Evolutionary conservation across 2,888 invertebrate species (phyloP).

Genomic region (Pristionchus japonicus): DNA sequence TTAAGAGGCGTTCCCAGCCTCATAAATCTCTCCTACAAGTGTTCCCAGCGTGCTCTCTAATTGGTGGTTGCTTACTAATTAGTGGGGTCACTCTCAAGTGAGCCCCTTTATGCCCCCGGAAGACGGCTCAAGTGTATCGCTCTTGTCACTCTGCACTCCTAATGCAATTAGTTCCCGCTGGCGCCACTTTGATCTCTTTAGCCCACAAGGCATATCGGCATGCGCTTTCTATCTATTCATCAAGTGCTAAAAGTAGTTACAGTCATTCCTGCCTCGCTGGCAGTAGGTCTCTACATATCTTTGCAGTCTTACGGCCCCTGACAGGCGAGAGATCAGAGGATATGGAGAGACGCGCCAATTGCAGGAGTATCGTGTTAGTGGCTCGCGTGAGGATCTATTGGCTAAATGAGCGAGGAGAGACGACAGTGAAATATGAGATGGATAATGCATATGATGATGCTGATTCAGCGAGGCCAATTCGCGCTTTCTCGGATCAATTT

Average conservation of each 20-base stretch:
- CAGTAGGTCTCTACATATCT: neutral
- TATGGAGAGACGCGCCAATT: neutral
- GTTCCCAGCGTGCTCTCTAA: no score
- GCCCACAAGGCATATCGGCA: neutral
- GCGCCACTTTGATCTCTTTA: neutral
- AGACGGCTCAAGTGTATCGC: conserved; percentile 12
- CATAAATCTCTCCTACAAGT: conserved; percentile 1
- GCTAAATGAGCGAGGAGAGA: neutral
- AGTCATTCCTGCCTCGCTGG: neutral
- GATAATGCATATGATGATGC: conserved; percentile 19
- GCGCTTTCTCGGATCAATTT: neutral
- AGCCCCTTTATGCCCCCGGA: neutral
- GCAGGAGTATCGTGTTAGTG: neutral
- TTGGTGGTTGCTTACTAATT: conserved; percentile 28
- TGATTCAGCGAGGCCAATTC: neutral
- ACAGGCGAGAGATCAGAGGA: neutral
- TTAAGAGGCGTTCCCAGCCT: neutral
- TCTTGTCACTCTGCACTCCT: neutral
- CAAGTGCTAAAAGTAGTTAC: conserved; percentile 16
- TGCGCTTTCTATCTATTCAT: neutral
- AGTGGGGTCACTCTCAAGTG: neutral
- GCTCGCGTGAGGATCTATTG: conserved; percentile 4
- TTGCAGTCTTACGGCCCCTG: neutral
- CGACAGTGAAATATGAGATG: neutral
- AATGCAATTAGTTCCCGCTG: conserved; percentile 27